Base-by-base conservation (phyloP, 2,888 invertebrate genomes). In the Elaeidobius kamerunicus region DNA sequence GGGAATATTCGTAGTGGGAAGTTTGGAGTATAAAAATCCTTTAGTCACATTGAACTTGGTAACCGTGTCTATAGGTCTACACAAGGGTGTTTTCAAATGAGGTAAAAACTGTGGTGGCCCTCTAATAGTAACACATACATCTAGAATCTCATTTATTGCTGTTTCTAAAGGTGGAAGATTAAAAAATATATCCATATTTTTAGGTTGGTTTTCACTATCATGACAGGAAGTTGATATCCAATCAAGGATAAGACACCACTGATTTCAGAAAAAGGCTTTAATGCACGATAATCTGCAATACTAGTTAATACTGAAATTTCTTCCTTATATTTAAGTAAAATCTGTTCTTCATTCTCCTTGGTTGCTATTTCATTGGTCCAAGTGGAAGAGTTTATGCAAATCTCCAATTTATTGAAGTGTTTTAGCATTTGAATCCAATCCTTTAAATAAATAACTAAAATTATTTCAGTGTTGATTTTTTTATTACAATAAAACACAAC, bases 401-500 rank as follows among this genome's bases (percentile, higher is more conserved):
- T 45, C 6, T 56, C 49, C 14, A 56, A 27, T 17, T 20, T 38
- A 19, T 56, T 56, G 14, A 56, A 56, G 17, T 52, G 49, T 46
- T 53, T 56, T n/a, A 53, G 40, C 46, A 56, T 42, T 34, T 45
- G 17, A 3, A 40, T 17, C 56, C 56, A 56, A 39, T 56, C 56
- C 56, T 52, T 35, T 36, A 46, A 51, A 14, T 23, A n/a, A 14
- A 16, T 7, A 23, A 30, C 3, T 20, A n/a, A n/a, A n/a, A n/a
- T n/a, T n/a, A n/a, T n/a, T n/a, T n/a, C n/a, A n/a, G n/a, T n/a
- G n/a, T n/a, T n/a, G n/a, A n/a, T n/a, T n/a, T n/a, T n/a, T n/a
- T n/a, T n/a, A n/a, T n/a, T n/a, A n/a, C n/a, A n/a, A n/a, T n/a
- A n/a, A n/a, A n/a, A n/a, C n/a, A n/a, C n/a, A n/a, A n/a, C n/a